phyloP scores from a whole-genome alignment of 1,140 invertebrate species.

The Magallana angulata region DNA sequence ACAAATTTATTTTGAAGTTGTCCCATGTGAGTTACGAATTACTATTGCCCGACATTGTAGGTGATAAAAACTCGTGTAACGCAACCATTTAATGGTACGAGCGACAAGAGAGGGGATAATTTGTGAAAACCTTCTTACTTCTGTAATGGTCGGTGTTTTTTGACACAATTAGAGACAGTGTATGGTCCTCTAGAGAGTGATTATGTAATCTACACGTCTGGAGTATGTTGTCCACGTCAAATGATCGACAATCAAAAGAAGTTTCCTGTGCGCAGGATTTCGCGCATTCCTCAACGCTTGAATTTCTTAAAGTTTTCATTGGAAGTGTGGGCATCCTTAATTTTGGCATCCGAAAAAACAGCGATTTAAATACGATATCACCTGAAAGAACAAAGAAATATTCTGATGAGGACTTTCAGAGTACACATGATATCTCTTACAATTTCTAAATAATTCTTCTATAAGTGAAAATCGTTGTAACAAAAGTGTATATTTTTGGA shows the following conservation, averaged over 20 bases:
- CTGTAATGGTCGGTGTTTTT: slow-evolving; percentile 70
- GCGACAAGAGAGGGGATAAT: too few relatives aligned
- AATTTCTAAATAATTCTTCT: too few relatives aligned
- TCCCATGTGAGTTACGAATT: too few relatives aligned
- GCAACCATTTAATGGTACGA: too few relatives aligned
- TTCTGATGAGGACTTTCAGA: too few relatives aligned
- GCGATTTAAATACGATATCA: neutral
- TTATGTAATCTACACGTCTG: slow-evolving; percentile 68
- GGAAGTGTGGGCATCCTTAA: slow-evolving; percentile 61
- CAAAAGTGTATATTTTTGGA: too few relatives aligned
- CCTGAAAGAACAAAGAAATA: neutral
- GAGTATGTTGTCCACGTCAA: slow-evolving; percentile 68
- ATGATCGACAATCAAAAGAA: slow-evolving; percentile 73
- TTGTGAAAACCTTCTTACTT: slow-evolving; percentile 61
- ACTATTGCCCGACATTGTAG: too few relatives aligned
- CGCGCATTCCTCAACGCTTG: slow-evolving; percentile 67
- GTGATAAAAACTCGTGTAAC: too few relatives aligned
- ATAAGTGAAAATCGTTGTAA: too few relatives aligned
- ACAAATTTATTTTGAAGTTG: too few relatives aligned
- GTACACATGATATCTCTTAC: too few relatives aligned
- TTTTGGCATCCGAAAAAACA: slow-evolving; percentile 68
- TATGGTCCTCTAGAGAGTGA: slow-evolving; percentile 64
- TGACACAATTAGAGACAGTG: slow-evolving; percentile 61
- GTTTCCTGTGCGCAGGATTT: slow-evolving; percentile 65
- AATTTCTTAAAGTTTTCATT: slow-evolving; percentile 61